Percentiles rank a stretch among this genome's conserved stretches.
These are phyloP conservation scores for Knipowitschia caucasica DNA, from an alignment of 2,797 vertebrate species.

Conservation along the genomic window DNA sequence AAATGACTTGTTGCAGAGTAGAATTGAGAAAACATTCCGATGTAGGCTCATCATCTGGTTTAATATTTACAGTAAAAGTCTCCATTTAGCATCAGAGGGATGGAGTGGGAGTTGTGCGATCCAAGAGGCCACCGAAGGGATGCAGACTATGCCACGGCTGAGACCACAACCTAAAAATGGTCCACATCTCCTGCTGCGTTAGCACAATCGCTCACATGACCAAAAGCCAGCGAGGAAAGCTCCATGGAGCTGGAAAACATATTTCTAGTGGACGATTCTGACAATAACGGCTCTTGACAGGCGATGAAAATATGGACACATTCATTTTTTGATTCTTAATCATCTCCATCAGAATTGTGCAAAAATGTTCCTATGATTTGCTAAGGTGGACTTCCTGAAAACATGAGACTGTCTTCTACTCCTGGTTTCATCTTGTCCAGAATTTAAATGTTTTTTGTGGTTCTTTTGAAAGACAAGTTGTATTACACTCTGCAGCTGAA, in stretches of 20 bases:
- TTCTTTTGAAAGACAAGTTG: too few relatives aligned
- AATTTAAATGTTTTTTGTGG: too few relatives aligned
- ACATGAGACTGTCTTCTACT: too few relatives aligned
- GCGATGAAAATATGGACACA: too few relatives aligned
- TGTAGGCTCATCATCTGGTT: slow-evolving; percentile 14
- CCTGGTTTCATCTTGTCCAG: too few relatives aligned
- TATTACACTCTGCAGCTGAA: too few relatives aligned
- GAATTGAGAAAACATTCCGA: too few relatives aligned
- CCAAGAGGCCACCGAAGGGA: slow-evolving; percentile 62
- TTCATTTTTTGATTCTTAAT: too few relatives aligned
- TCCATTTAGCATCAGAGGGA: slow-evolving; percentile 44
- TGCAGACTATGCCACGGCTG: slow-evolving; percentile 58
- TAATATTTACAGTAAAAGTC: slow-evolving; percentile 49
- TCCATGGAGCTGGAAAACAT: slow-evolving; percentile 36
- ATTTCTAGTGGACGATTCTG: slow-evolving; percentile 24
- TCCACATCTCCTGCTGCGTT: slow-evolving; percentile 68
- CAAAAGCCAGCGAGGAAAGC: slow-evolving; percentile 30
- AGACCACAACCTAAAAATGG: slow-evolving; percentile 71
- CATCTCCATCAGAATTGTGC: not conserved
- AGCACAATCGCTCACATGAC: slow-evolving; percentile 68
- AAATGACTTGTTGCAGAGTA: too few relatives aligned
- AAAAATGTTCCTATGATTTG: too few relatives aligned
- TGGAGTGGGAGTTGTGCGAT: slow-evolving; percentile 51
- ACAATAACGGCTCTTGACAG: slow-evolving; percentile 39
- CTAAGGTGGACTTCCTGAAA: too few relatives aligned